Base-by-base conservation (phyloP, 2,113 vertebrate species). In the Plectropomus leopardus region DNA sequence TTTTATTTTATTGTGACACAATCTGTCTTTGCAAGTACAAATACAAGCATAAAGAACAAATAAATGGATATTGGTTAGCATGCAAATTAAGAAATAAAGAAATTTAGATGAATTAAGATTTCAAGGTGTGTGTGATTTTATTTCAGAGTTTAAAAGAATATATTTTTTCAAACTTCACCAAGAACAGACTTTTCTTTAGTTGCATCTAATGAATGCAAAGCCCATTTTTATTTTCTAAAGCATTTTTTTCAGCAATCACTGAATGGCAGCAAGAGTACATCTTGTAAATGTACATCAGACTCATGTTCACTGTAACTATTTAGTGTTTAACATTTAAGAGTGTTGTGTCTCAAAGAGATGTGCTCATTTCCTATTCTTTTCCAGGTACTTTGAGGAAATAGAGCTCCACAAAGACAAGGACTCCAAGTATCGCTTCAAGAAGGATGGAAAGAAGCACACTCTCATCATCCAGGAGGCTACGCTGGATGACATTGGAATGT, bases 401-500 rank as follows among this genome's bases (percentile, higher is more conserved):
- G 97, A 99, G 73, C 51, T 99, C 68, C 93, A 92, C 0, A 95
- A 94, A 34, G 97, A 97, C 10, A 95, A 95, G 0, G 88, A 92
- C 3, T 78, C 50, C 13, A 0, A 95, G 76, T 97, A 85, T 80
- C 97, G 97, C 65, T 94, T 98, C 84, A 99, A 97, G 92, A 97
- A 97, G 64, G 97, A 97, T 0, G 97, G 97, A 3, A 96, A 80
- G 82, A 96, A 95, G 11, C 98, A 99, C 45, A 92, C 86, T 0
- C 90, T 99, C 19, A 96, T 97, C 75, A 97, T 96, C 85, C 93
- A 94, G 0, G 98, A 99, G 26, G 96, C 96, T 4, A 66, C 69
- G 1, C 74, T 92, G 82, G 94, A 96, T 2, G 96, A 99, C 42
- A 85, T 71, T 0, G 98, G 97, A 0, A 96, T 93, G 87, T 99